Conservation (phyloP, 2,888 invertebrate species). For the Trimorus sp. region DNA sequence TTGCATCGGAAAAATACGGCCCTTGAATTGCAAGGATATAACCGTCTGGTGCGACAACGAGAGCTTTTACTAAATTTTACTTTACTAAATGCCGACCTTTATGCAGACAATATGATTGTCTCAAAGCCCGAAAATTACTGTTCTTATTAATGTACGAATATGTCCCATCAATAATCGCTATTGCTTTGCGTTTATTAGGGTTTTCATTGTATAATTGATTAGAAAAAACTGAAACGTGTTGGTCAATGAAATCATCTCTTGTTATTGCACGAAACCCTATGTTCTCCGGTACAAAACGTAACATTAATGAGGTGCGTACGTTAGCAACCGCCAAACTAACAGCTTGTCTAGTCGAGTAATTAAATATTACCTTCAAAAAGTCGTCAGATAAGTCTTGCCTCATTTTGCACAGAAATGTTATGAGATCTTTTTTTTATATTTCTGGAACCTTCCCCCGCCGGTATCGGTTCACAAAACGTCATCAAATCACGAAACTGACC, state of each 20-base stretch:
- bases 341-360: neutral
- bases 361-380: conserved; percentile 40
- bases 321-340: conserved; percentile 2
- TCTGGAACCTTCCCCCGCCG: conserved; percentile 19
- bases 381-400: conserved; percentile 38
- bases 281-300: conserved; percentile 51
- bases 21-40: conserved; percentile 35
- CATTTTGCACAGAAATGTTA: conserved; percentile 38
- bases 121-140: conserved; percentile 32
- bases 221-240: conserved; percentile 47
- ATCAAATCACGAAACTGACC: conserved; percentile 57
- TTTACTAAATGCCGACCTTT: conserved; percentile 31
- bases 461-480: conserved; percentile 54
- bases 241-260: conserved; percentile 37
- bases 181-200: conserved; percentile 40
- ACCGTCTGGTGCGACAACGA: conserved; percentile 49
- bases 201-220: conserved; percentile 59
- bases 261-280: conserved; percentile 59
- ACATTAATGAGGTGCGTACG: conserved; percentile 43
- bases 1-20: conserved; percentile 43
- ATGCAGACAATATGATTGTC: conserved; percentile 25
- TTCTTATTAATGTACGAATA: conserved; percentile 51
- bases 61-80: too few relatives aligned
- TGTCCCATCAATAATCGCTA: conserved; percentile 53
- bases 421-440: conserved; percentile 7